Evolutionary conservation across 2,113 vertebrate species (phyloP), one percentile per base, ranked within the genome.

Genomic region (Galeopterus variegatus): DNA sequence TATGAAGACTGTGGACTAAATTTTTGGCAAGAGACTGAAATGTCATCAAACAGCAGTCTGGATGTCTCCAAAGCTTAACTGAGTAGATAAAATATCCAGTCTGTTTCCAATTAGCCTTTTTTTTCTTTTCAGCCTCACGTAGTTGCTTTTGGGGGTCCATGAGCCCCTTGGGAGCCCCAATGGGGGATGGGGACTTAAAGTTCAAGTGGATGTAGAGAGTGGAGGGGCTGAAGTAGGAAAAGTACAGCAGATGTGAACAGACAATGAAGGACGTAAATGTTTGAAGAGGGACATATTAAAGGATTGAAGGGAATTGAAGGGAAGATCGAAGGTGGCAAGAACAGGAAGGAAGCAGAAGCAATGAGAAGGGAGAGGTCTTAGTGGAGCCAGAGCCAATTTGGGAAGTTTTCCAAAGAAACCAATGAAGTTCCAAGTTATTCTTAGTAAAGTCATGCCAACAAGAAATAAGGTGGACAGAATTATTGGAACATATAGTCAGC

Each of bases 351-450:
- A 85, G 12, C 69, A 84, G 11, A 90, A 82, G 21, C 41, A 79
- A 90, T 45, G 41, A 28, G 28, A 83, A 85, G 19, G 7, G 45
- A 88, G 33, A 62, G 33, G 26, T 77, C 62, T 54, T 52, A 45
- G 9, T 77, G 62, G 72, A 70, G 2, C 11, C 60, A 83, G 23
- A 70, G 2, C 11, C 60, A 83, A 17, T 83, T 17, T 58, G 12
- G 24, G n/a, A 17, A 58, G 60, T 67, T 77, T 50, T 52, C 60
- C 31, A 90, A 67, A 77, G 70, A 90, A 90, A 60, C 50, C 80
- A 90, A 11, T 60, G 31, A 70, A 72, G 54, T 64, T 91, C 45
- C 28, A 80, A 70, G 91, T 41, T 91, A 95, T 54, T 56, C 45
- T 72, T 36, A 86, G 26, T 65, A 33, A 72, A 85, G 31, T 33